Evolutionary conservation across 1,140 invertebrate genomes (phyloP).

Genomic region (Planococcus citri): DNA sequence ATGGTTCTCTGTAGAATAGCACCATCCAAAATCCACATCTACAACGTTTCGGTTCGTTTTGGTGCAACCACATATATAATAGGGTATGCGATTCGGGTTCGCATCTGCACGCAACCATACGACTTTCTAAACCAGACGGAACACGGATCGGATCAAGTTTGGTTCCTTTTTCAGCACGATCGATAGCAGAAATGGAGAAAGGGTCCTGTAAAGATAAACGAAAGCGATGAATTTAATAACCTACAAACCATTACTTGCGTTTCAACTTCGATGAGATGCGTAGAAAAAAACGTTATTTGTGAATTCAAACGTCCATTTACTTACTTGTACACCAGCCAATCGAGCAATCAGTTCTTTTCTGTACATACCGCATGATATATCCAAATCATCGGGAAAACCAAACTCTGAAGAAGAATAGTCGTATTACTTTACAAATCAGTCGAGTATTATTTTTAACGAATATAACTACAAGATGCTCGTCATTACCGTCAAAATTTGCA

Average conservation of each 20-base stretch:
- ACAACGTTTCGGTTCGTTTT: constrained; percentile 77
- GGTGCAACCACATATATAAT: constrained; percentile 88
- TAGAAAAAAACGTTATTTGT: too few relatives aligned
- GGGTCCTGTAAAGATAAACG: constrained; percentile 46
- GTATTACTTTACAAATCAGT: too few relatives aligned
- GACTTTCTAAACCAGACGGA: constrained; percentile 73
- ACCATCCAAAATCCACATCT: constrained; percentile 96
- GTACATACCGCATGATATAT: constrained; percentile 85
- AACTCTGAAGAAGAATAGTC: neutral
- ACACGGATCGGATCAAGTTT: constrained; percentile 77
- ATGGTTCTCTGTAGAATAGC: constrained; percentile 37
- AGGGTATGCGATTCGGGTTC: constrained; percentile 79
- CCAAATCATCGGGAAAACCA: constrained; percentile 58
- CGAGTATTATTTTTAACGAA: too few relatives aligned
- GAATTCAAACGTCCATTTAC: constrained; percentile 29
- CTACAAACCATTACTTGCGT: too few relatives aligned
- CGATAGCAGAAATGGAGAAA: constrained; percentile 69
- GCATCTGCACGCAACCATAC: constrained; percentile 91
- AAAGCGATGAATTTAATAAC: too few relatives aligned
- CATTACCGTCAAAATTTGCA: neutral
- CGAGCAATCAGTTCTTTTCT: constrained; percentile 75
- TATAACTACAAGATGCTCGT: too few relatives aligned
- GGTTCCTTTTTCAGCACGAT: constrained; percentile 51
- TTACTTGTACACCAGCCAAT: constrained; percentile 70
- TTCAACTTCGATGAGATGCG: too few relatives aligned